A percentile compares a stretch with the other conserved stretches of the same genome.
Evolutionary conservation across 2,888 invertebrate species (phyloP).

Genomic region (Aspidiotus rigidus): DNA sequence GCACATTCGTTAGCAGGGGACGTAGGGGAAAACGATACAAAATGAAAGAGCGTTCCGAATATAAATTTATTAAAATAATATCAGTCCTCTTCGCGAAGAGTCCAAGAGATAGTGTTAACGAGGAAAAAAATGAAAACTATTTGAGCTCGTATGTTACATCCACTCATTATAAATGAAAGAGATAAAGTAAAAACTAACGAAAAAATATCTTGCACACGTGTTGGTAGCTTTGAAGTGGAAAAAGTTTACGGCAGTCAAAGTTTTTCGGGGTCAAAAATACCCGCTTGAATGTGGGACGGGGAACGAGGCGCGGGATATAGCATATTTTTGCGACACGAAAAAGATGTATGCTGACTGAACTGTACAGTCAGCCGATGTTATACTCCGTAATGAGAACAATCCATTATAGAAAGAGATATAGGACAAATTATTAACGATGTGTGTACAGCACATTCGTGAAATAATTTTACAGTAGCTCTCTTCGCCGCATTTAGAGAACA

Average conservation of each 20-base stretch:
- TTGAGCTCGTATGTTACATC: no score
- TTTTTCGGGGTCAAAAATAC: no score
- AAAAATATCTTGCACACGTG: not conserved
- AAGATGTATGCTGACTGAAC: slow-evolving; percentile 1
- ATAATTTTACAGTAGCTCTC: not conserved
- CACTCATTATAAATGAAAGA: no score
- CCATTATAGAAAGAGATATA: slow-evolving; percentile 7
- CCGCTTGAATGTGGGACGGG: not conserved
- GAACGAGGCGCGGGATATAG: not conserved
- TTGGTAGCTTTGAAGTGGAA: not conserved
- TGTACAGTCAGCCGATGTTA: not conserved
- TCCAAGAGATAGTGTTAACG: no score
- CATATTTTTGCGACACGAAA: slow-evolving; percentile 2
- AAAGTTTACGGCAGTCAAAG: not conserved
- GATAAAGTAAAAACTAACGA: not conserved
- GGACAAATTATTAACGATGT: not conserved
- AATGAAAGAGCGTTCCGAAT: no score
- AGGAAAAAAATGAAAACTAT: no score
- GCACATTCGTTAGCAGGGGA: no score
- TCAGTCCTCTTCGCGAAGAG: no score
- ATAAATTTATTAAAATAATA: no score
- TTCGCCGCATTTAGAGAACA: not conserved
- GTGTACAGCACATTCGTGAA: not conserved
- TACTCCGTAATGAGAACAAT: slow-evolving; percentile 13
- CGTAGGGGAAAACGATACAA: no score